Evolutionary conservation across 2,113 vertebrate genomes (phyloP).

Genomic region (Nanorana parkeri): DNA sequence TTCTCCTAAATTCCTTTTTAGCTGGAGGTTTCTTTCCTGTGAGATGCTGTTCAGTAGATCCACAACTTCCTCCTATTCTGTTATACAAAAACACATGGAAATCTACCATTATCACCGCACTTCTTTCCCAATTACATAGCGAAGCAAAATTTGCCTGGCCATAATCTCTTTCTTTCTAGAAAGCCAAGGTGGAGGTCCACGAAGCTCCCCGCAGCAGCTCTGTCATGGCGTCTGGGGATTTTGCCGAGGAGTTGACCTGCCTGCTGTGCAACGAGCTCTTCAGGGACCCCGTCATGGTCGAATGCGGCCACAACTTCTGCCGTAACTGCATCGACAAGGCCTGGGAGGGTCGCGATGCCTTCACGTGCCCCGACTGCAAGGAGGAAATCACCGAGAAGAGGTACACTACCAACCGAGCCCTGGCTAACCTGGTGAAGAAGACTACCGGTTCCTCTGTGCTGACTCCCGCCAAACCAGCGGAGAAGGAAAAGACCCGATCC

Average conservation of each 20-base stretch:
- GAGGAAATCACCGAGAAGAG: slow-evolving; percentile 71
- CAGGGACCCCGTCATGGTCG: slow-evolving; percentile 64
- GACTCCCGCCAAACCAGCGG: background rate
- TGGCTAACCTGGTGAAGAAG: slow-evolving; percentile 61
- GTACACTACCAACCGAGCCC: slow-evolving; percentile 78
- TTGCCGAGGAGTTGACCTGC: slow-evolving; percentile 64
- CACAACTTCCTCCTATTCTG: too few species aligned
- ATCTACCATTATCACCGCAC: too few species aligned
- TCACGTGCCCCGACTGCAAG: slow-evolving; percentile 83
- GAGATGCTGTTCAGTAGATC: too few species aligned
- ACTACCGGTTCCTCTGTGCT: slow-evolving; percentile 62
- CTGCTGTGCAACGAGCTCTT: slow-evolving; percentile 66
- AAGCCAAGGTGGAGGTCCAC: slow-evolving; percentile 19
- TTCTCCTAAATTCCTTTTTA: too few species aligned
- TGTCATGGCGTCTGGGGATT: slow-evolving; percentile 6
- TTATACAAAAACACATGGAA: too few species aligned
- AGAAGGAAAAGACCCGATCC: slow-evolving; percentile 57
- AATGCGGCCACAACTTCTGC: slow-evolving; percentile 70
- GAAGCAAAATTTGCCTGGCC: background rate
- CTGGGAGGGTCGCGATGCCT: slow-evolving; percentile 42
- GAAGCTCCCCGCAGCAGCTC: background rate
- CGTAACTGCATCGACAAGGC: slow-evolving; percentile 61
- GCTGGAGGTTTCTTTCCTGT: too few species aligned
- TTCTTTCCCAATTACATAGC: too few species aligned
- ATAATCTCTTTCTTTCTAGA: background rate